These are phyloP conservation scores for Papilio protenor DNA, from an alignment of 2,888 invertebrate species.

Conservation along the genomic window DNA sequence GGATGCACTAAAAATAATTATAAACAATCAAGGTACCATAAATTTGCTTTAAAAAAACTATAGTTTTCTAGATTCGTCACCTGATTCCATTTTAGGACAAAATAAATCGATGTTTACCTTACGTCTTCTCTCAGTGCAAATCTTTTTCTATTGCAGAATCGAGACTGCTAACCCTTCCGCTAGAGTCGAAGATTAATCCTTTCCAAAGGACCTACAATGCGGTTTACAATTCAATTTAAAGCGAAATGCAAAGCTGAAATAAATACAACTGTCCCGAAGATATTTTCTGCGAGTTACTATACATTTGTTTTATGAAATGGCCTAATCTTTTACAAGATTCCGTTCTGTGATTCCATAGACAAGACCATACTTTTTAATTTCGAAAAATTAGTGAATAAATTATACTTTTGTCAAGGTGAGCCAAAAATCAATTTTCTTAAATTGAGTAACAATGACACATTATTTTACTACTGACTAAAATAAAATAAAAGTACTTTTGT, in stretches of 20 bases:
- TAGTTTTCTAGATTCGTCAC: conserved; percentile 61
- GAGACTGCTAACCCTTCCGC: conserved; percentile 83
- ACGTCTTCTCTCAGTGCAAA: conserved; percentile 83
- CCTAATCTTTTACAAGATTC: conserved; percentile 85
- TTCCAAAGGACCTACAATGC: conserved; percentile 77
- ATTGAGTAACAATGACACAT: background rate
- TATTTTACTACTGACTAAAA: background rate
- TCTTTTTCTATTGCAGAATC: conserved; percentile 82
- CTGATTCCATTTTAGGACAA: conserved; percentile 74
- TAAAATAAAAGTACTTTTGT: background rate
- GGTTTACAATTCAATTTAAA: conserved; percentile 83
- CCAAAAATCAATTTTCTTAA: conserved; percentile 50
- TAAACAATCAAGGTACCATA: conserved; percentile 71
- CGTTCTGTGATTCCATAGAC: conserved; percentile 84
- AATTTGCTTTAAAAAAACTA: conserved; percentile 57
- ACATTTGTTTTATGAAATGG: conserved; percentile 86
- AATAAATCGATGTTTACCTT: conserved; percentile 85
- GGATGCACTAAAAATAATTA: conserved; percentile 83
- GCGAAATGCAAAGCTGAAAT: conserved; percentile 84
- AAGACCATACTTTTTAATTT: conserved; percentile 78
- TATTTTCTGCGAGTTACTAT: conserved; percentile 85
- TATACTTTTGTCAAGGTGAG: conserved; percentile 63
- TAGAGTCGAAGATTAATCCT: conserved; percentile 79
- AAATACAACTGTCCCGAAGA: conserved; percentile 84
- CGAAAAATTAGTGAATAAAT: conserved; percentile 67